phyloP scores from a whole-genome alignment of 2,888 invertebrate genomes.

The Hirtodrosophila alboralis region DNA sequence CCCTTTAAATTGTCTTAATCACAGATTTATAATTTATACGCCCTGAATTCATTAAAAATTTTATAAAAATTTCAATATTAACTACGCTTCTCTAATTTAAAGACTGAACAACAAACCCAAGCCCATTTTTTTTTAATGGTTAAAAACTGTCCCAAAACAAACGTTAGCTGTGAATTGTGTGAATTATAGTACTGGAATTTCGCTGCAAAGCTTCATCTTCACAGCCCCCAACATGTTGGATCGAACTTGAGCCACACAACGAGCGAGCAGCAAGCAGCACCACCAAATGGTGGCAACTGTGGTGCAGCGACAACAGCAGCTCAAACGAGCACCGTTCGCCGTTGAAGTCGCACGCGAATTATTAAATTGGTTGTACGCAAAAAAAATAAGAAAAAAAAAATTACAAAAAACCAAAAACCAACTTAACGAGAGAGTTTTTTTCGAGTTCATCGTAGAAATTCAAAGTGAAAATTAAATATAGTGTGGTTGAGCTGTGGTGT shows the following conservation, averaged over 20 bases:
- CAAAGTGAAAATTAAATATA: constrained; percentile 72
- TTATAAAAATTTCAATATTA: no score
- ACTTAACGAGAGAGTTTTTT: constrained; percentile 63
- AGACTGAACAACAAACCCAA: no score
- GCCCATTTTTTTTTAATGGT: no score
- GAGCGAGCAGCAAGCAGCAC: constrained; percentile 9
- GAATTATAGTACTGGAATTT: constrained; percentile 24
- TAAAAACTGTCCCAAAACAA: constrained; percentile 9
- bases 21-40: no score
- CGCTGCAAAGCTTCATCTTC: constrained; percentile 9
- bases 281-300: constrained; percentile 22
- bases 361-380: constrained; percentile 49
- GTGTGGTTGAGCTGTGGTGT: constrained; percentile 1
- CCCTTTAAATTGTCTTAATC: no score
- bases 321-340: constrained; percentile 68
- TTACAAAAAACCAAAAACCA: no score
- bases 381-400: constrained; percentile 5
- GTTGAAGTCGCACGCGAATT: constrained; percentile 76
- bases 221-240: constrained; percentile 48
- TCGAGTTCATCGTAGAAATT: constrained; percentile 49
- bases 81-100: no score
- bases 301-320: constrained; percentile 30
- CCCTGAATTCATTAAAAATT: no score
- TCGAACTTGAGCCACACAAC: constrained; percentile 43
- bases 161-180: constrained; percentile 11